Evolutionary conservation across 64 coral and sea anemone genomes (phyloP), one percentile per base, ranked within the genome.

Genomic region (Cladopsammia gracilis): DNA sequence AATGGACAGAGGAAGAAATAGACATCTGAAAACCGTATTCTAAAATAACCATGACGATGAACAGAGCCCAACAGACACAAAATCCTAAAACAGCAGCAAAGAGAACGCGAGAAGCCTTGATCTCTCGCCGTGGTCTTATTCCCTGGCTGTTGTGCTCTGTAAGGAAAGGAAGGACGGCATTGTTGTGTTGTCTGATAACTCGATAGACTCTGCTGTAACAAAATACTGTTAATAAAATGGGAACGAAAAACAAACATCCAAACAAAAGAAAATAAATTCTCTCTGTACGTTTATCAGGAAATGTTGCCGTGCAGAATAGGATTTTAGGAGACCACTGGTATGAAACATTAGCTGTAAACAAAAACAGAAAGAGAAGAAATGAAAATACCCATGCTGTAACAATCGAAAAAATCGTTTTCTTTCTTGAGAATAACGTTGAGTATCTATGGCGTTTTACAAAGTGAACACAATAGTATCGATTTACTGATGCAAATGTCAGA

Each of bases 401-500:
- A 11, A 91, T 91, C 23, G 71, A 58, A 7, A 11, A 2, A 52
- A 72, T 10, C 20, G 77, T 58, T 14, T 83, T 91, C 15, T 53
- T 58, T 45, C 71, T 71, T 11, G 77, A 60, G 52, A 71, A 91
- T 7, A 82, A 47, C 6, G 14, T 69, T 22, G 68, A 51, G 89
- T 91, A 83, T 5, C 24, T 42, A 9, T 23, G 44, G 13, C 58
- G 56, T 10, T 57, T 58, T 9, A 58, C 72, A 4, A n/a, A n/a
- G n/a, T n/a, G n/a, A n/a, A 89, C 87, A 34, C 87, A 89, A 3
- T 58, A 16, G 58, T 89, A 89, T 18, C 87, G 87, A 25, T 89
- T 89, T 12, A 89, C 9, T 48, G 87, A 70, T 11, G 77, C 73
- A 5, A 78, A 16, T 4, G 73, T 42, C 52, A 78, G 20, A 16